phyloP scores from a whole-genome alignment of 2,888 invertebrate species.

The Epirrhoe tristata region DNA sequence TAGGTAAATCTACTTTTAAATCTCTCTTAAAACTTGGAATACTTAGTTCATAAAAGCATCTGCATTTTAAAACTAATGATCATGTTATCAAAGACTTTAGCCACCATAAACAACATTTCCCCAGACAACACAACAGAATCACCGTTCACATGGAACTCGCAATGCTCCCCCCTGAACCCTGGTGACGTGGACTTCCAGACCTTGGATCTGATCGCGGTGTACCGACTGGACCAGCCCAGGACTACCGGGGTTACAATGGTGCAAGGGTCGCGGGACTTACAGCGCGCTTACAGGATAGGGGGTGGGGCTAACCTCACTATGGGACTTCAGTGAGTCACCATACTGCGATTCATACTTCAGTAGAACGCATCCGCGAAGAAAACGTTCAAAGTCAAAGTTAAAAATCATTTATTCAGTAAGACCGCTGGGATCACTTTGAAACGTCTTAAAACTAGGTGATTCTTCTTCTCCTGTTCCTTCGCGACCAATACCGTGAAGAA shows the following conservation, averaged over 20 bases:
- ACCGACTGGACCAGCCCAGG: conserved; percentile 88
- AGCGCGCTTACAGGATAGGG: conserved; percentile 92
- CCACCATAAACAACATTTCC: conserved; percentile 25
- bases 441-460: too few species aligned
- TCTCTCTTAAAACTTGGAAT: too few species aligned
- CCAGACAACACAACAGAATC: conserved; percentile 60
- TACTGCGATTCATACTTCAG: too few species aligned
- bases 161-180: conserved; percentile 74
- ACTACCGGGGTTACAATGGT: conserved; percentile 89
- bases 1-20: conserved; percentile 9
- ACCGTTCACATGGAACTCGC: conserved; percentile 51
- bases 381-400: too few species aligned
- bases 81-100: too few species aligned
- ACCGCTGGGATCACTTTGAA: too few species aligned
- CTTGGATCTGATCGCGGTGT: conserved; percentile 92
- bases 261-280: conserved; percentile 90
- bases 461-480: too few species aligned
- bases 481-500: too few species aligned
- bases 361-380: too few species aligned
- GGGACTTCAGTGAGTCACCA: conserved; percentile 89
- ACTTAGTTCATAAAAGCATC: too few species aligned
- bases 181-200: conserved; percentile 93
- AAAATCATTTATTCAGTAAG: too few species aligned
- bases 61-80: too few species aligned
- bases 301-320: conserved; percentile 90